A percentile compares a stretch with the other conserved stretches of the same genome.
Evolutionary conservation across 2,888 invertebrate species (phyloP).

Genomic region (Onthophagus sagittarius): DNA sequence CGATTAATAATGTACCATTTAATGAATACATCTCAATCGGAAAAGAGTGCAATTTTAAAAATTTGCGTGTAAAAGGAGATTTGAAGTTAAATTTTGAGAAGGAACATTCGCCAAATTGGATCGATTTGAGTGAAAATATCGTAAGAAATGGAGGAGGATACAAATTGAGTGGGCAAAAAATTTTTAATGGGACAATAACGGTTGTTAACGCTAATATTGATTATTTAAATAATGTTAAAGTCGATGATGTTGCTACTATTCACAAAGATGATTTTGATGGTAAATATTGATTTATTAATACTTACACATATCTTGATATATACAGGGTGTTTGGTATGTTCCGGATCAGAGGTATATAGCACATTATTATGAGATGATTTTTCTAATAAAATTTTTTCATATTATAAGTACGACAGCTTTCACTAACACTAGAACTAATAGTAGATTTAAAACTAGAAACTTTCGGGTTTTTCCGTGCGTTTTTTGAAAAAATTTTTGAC

Average conservation of each 20-base stretch:
- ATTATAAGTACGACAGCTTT: too few relatives aligned
- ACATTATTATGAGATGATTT: too few relatives aligned
- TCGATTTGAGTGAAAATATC: constrained; percentile 33
- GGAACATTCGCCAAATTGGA: constrained; percentile 38
- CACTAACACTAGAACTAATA: too few relatives aligned
- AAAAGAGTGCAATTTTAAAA: constrained; percentile 39
- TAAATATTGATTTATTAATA: too few relatives aligned
- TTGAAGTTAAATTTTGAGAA: constrained; percentile 32
- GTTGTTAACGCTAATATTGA: constrained; percentile 28
- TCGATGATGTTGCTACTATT: constrained; percentile 16
- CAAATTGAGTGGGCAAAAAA: constrained; percentile 36
- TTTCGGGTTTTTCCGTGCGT: too few relatives aligned
- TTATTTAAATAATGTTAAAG: constrained; percentile 22
- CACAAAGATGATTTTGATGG: constrained; percentile 15
- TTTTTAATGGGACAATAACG: constrained; percentile 32
- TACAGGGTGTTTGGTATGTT: too few relatives aligned
- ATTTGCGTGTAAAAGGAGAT: constrained; percentile 38
- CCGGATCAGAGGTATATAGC: too few relatives aligned
- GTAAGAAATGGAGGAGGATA: constrained; percentile 38
- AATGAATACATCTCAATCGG: constrained; percentile 38
- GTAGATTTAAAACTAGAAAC: too few relatives aligned
- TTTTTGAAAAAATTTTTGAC: too few relatives aligned
- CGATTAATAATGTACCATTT: constrained; percentile 38
- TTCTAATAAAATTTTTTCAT: too few relatives aligned
- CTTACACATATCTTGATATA: too few relatives aligned